phyloP scores from a whole-genome alignment of 1,140 invertebrate genomes.

The Musca domestica region DNA sequence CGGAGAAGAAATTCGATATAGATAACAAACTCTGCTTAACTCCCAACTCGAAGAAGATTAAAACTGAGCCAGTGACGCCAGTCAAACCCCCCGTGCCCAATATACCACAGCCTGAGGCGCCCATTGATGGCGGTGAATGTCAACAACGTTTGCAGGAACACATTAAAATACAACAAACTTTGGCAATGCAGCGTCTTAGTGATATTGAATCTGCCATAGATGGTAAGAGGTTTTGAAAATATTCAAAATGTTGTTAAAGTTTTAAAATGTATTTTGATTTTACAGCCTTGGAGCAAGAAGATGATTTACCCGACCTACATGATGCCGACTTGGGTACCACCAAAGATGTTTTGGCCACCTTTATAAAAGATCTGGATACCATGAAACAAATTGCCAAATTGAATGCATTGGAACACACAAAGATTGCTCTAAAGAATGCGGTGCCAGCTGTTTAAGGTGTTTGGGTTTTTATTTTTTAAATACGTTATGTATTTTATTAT shows the following conservation, averaged over 20 bases:
- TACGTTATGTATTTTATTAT: background rate
- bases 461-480: background rate
- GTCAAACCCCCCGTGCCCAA: slow-evolving; percentile 39
- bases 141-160: slow-evolving; percentile 74
- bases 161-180: slow-evolving; percentile 70
- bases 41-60: slow-evolving; percentile 35
- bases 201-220: slow-evolving; percentile 75
- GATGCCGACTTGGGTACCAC: slow-evolving; percentile 34
- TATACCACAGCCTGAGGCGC: slow-evolving; percentile 74
- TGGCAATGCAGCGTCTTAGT: slow-evolving; percentile 69
- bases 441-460: background rate
- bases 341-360: slow-evolving; percentile 43
- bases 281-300: slow-evolving; percentile 38
- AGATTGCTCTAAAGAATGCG: slow-evolving; percentile 21
- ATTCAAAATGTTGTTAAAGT: background rate
- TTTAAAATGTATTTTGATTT: background rate
- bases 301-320: slow-evolving; percentile 40
- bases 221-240: slow-evolving; percentile 57
- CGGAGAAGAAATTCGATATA: slow-evolving; percentile 1
- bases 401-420: slow-evolving; percentile 42
- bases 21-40: slow-evolving; percentile 24
- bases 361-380: slow-evolving; percentile 44
- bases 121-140: slow-evolving; percentile 76
- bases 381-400: slow-evolving; percentile 45
- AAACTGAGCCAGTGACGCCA: slow-evolving; percentile 23